Evolutionary conservation across 2,888 invertebrate species (phyloP), one percentile per base, ranked within the genome.

Genomic region (Tortrix viridana): DNA sequence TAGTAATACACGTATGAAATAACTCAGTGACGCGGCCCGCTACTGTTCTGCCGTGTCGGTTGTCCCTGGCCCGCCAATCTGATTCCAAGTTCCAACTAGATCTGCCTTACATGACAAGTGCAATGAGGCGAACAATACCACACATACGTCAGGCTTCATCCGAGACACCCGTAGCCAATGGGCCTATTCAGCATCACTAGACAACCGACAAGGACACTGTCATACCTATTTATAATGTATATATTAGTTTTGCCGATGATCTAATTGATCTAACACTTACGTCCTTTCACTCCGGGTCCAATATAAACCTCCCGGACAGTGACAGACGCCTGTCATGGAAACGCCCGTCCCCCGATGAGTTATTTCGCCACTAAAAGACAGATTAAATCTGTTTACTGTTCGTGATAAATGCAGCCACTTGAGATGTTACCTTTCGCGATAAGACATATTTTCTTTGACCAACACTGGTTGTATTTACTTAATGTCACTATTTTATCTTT

Each of bases 11-110:
- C 23, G 47, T 12, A 47, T 46, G 38, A 62, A 54, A 38, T 38
- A 18, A 61, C 50, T 56, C 47, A 37, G 63, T 41, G 53, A 63
- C n/a, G n/a, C 43, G 43, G 52, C 52, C 53, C 38, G 56, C 52
- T 52, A 53, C 57, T 48, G 53, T 63, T 62, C 56, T 37, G 52
- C 38, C 47, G 46, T 69, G 68, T 65, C 65, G 59, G 67, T 65
- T 72, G 74, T 64, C 75, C 71, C 68, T 74, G 71, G 67, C 72
- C 73, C 67, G 64, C 57, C n/a, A n/a, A n/a, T n/a, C n/a, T n/a
- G 71, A 70, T 19, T 20, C 16, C 57, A 5, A 38, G 47, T 32
- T 58, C 43, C 46, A 5, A 53, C 6, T 48, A 57, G 52, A 63
- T 53, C 53, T 57, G 53, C 41, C 56, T 52, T 58, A 63, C 58